Conservation (phyloP, 2,888 invertebrate genomes). For the Tenodera sinensis region DNA sequence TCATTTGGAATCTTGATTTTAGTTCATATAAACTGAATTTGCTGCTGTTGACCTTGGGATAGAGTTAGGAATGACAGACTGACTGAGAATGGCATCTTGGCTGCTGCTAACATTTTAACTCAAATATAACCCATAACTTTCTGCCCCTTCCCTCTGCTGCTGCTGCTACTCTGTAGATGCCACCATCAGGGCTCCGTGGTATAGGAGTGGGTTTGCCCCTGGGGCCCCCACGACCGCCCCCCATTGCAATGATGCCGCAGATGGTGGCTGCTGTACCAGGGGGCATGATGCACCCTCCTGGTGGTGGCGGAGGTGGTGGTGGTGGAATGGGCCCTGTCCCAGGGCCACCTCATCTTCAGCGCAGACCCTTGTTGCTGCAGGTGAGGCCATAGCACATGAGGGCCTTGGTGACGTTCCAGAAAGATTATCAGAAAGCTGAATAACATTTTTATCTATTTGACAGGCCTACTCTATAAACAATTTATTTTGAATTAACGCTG, state of each 20-base stretch:
- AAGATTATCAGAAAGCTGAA: not conserved
- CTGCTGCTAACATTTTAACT: constrained; percentile 13
- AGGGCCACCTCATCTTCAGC: constrained; percentile 47
- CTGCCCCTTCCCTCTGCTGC: constrained; percentile 5
- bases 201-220: constrained; percentile 44
- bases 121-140: constrained; percentile 9
- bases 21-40: not conserved
- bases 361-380: constrained; percentile 81
- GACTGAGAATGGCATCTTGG: constrained; percentile 34
- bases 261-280: constrained; percentile 22
- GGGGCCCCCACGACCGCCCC: constrained; percentile 44
- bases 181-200: constrained; percentile 34
- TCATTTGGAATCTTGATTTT: not conserved
- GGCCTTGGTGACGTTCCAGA: not conserved
- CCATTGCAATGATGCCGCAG: constrained; percentile 33
- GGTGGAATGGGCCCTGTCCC: constrained; percentile 15
- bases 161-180: constrained; percentile 22
- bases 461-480: not conserved
- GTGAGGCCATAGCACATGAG: constrained; percentile 53
- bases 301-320: not conserved
- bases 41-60: not conserved
- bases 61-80: constrained; percentile 28
- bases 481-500: not conserved
- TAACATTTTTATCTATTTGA: not conserved
- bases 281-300: constrained; percentile 44